These are phyloP conservation scores for Montipora capricornis DNA, from an alignment of 64 coral and sea anemone species.

Conservation along the genomic window DNA sequence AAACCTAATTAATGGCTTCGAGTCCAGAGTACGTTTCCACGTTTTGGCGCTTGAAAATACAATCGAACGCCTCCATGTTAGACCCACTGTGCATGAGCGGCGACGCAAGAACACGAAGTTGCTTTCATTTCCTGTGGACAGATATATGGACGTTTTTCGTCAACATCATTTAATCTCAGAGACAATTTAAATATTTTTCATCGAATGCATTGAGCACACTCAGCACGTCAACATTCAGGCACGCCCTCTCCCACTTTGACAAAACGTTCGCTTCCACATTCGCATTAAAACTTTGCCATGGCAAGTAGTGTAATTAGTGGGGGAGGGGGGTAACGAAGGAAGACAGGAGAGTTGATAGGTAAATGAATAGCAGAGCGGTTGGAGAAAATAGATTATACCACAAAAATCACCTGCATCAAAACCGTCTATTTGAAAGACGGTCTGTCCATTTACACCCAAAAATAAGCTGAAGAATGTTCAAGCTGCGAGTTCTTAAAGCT, in stretches of 20 bases:
- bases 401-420: too few species aligned
- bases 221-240: conserved; percentile 14
- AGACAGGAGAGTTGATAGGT: not conserved
- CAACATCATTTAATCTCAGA: conserved; percentile 23
- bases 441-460: too few species aligned
- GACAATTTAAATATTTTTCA: conserved; percentile 56
- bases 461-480: not conserved
- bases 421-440: too few species aligned
- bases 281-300: not conserved
- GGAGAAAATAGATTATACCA: too few species aligned
- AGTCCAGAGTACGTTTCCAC: not conserved
- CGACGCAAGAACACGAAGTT: not conserved
- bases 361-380: too few species aligned
- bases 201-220: conserved; percentile 35
- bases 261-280: not conserved
- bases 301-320: not conserved
- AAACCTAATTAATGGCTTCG: conserved; percentile 1
- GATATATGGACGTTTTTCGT: conserved; percentile 26
- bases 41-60: not conserved
- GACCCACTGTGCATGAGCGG: not conserved
- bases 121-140: conserved; percentile 40
- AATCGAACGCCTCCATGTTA: not conserved
- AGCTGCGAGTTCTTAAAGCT: not conserved
- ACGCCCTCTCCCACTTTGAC: not conserved
- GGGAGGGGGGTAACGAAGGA: not conserved